A percentile compares a stretch with the other conserved stretches of the same genome.
These are phyloP conservation scores for Sphaerophoria taeniata DNA, from an alignment of 2,888 invertebrate genomes.

Conservation along the genomic window DNA sequence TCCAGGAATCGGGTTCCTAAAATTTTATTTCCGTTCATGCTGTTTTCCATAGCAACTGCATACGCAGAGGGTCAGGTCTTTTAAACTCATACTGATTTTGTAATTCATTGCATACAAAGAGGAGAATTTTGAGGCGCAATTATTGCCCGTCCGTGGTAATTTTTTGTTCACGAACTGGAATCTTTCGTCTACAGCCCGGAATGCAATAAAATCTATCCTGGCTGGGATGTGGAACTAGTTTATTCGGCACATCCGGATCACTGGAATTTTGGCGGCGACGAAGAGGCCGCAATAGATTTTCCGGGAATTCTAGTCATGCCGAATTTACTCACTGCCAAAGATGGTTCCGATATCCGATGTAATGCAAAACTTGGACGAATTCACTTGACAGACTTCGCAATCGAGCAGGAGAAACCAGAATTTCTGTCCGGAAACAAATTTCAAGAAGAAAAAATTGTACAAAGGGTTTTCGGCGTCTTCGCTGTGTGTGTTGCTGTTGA, in stretches of 20 bases:
- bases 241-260: constrained; percentile 88
- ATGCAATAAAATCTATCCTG: constrained; percentile 90
- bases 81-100: no score
- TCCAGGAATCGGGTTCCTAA: no score
- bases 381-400: constrained; percentile 96
- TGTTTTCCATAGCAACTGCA: no score
- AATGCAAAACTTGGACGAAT: constrained; percentile 88
- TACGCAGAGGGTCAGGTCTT: no score
- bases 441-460: constrained; percentile 94
- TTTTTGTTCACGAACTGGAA: constrained; percentile 82
- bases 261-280: constrained; percentile 58
- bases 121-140: no score
- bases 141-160: no score
- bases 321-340: constrained; percentile 89
- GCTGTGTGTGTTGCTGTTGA: constrained; percentile 86
- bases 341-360: constrained; percentile 85
- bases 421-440: constrained; percentile 99
- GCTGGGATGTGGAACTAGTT: constrained; percentile 86
- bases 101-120: no score
- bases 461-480: constrained; percentile 93
- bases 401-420: constrained; percentile 98
- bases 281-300: constrained; percentile 77
- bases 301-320: constrained; percentile 88
- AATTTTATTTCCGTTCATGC: no score
- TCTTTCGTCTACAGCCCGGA: constrained; percentile 90